Conservation (phyloP, 2,888 invertebrate species). For the Myopa tessellatipennis region DNA sequence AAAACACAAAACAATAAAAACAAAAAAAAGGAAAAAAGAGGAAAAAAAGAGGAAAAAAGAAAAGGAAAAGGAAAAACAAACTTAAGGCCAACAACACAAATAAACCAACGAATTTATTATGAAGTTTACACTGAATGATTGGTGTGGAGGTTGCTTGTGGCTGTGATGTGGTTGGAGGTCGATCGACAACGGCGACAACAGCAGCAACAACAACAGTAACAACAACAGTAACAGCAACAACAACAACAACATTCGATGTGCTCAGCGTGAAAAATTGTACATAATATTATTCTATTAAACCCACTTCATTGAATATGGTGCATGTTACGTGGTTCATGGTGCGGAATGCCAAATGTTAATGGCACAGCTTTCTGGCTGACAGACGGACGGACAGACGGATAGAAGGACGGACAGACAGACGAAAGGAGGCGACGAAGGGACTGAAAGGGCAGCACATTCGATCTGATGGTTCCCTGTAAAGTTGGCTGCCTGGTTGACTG, state of each 20-base stretch:
- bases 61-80: too few species aligned
- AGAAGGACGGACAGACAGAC: background rate
- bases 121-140: too few species aligned
- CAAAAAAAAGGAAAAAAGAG: too few species aligned
- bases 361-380: background rate
- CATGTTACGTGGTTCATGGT: background rate
- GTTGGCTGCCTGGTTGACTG: background rate
- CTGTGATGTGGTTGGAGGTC: too few species aligned
- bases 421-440: background rate
- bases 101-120: too few species aligned
- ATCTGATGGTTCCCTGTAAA: background rate
- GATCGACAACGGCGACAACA: too few species aligned
- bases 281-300: constrained; percentile 37
- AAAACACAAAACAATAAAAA: too few species aligned
- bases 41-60: too few species aligned
- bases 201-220: background rate
- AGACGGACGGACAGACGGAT: background rate
- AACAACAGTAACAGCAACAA: constrained; percentile 6
- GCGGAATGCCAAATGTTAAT: constrained; percentile 25
- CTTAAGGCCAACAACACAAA: too few species aligned
- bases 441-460: background rate
- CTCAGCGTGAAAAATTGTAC: constrained; percentile 39
- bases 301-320: constrained; percentile 38
- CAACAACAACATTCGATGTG: background rate
- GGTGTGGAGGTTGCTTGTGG: too few species aligned